A percentile compares a stretch with the other conserved stretches of the same genome.
phyloP scores from a whole-genome alignment of 2,888 invertebrate species.

The Aporophyla nigra region DNA sequence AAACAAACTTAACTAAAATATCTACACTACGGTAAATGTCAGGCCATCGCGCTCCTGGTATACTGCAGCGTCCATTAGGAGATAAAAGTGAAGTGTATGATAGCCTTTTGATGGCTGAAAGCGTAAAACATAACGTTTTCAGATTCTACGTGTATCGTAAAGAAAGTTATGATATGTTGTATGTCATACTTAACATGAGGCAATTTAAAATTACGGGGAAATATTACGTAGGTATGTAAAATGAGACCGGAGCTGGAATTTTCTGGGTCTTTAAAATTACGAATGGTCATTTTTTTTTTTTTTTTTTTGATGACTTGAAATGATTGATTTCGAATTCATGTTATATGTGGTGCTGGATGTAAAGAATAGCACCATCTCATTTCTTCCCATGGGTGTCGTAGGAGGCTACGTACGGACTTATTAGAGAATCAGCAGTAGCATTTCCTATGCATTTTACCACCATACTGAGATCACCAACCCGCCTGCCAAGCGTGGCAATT shows the following conservation, averaged over 20 bases:
- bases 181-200: conserved; percentile 3
- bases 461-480: no score
- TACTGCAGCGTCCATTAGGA: conserved; percentile 23
- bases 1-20: not conserved
- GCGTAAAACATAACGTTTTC: conserved; percentile 43
- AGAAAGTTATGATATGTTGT: conserved; percentile 19
- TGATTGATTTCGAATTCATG: no score
- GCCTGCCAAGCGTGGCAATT: no score
- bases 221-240: not conserved
- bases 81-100: conserved; percentile 45
- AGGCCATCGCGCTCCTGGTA: conserved; percentile 1
- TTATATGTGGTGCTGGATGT: no score
- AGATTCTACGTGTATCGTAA: conserved; percentile 41
- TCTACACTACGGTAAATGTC: not conserved
- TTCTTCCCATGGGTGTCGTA: no score
- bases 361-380: no score
- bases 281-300: not conserved
- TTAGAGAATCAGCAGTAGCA: no score
- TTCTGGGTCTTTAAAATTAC: not conserved
- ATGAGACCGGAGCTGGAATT: no score
- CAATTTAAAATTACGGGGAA: not conserved
- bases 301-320: no score
- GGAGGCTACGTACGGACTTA: no score
- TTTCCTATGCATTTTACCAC: no score
- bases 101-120: conserved; percentile 48